Evolutionary conservation across 2,888 invertebrate genomes (phyloP).

Genomic region (Acleris laterana): DNA sequence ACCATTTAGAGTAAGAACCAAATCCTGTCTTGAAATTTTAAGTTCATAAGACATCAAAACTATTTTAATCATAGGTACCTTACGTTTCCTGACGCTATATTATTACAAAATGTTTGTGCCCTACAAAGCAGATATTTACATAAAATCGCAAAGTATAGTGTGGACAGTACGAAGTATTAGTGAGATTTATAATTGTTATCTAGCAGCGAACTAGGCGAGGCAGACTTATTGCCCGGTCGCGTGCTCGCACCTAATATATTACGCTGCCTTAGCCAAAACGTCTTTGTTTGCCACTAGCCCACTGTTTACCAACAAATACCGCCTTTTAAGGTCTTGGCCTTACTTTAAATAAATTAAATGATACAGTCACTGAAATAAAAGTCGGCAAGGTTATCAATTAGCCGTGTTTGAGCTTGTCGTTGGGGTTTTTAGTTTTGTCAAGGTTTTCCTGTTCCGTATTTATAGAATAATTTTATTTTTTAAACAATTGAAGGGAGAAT

Average conservation of each 20-base stretch:
- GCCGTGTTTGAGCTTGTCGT: conserved; percentile 7
- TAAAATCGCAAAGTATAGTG: conserved; percentile 54
- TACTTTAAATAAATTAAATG: conserved; percentile 29
- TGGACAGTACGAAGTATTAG: conserved; percentile 77
- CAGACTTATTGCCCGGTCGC: conserved; percentile 74
- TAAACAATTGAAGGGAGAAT: no score
- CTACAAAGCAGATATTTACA: conserved; percentile 37
- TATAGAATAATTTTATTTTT: no score
- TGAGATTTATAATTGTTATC: conserved; percentile 80
- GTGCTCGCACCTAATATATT: conserved; percentile 77
- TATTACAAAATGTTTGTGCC: neutral
- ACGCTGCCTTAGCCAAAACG: conserved; percentile 71
- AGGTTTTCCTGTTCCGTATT: conserved; percentile 6
- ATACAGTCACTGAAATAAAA: conserved; percentile 12
- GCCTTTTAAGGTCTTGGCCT: conserved; percentile 17
- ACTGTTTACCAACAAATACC: conserved; percentile 70
- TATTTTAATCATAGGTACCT: no score
- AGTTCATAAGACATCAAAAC: no score
- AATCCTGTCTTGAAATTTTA: no score
- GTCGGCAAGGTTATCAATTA: conserved; percentile 21
- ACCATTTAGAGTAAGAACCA: no score
- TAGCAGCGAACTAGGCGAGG: conserved; percentile 70
- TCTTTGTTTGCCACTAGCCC: conserved; percentile 71
- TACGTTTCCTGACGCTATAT: neutral
- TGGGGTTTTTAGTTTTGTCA: neutral